Evolutionary conservation across 2,888 invertebrate genomes (phyloP).

Genomic region (Sepiola atlantica): DNA sequence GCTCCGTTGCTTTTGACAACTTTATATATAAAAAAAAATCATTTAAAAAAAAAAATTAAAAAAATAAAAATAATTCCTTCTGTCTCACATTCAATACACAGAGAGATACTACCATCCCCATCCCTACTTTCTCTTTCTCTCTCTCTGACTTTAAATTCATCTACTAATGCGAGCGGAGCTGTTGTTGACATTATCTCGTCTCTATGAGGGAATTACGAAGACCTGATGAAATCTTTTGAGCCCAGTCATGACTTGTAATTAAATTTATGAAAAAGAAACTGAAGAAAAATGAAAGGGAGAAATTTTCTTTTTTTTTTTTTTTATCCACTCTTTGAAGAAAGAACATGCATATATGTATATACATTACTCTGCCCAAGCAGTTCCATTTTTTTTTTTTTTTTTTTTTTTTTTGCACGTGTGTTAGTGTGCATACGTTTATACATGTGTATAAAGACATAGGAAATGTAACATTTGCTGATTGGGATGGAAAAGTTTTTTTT

Average conservation of each 20-base stretch:
- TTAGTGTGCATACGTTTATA: conserved; percentile 8
- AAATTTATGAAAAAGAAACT: conserved; percentile 8
- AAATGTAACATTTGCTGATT: background rate
- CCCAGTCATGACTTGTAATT: background rate
- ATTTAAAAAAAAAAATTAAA: background rate
- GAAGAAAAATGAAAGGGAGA: background rate
- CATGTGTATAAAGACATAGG: background rate
- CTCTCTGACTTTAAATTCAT: background rate
- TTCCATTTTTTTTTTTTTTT: too few species aligned
- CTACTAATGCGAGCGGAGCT: background rate
- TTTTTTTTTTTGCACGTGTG: conserved; percentile 33
- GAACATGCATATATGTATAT: background rate
- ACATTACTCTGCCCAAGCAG: background rate
- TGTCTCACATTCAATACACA: background rate
- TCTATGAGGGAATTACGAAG: background rate
- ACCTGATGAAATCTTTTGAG: background rate
- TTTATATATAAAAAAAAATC: background rate
- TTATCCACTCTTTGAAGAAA: background rate
- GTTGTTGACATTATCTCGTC: conserved; percentile 1
- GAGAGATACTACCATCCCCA: background rate
- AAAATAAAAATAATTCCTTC: background rate
- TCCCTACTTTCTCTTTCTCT: background rate
- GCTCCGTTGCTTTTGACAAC: background rate
- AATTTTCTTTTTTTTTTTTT: background rate
- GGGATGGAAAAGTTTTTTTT: too few species aligned